A percentile compares a stretch with the other conserved stretches of the same genome.
Conservation (phyloP, 2,888 invertebrate genomes). For the Apomyelois bistriatella region DNA sequence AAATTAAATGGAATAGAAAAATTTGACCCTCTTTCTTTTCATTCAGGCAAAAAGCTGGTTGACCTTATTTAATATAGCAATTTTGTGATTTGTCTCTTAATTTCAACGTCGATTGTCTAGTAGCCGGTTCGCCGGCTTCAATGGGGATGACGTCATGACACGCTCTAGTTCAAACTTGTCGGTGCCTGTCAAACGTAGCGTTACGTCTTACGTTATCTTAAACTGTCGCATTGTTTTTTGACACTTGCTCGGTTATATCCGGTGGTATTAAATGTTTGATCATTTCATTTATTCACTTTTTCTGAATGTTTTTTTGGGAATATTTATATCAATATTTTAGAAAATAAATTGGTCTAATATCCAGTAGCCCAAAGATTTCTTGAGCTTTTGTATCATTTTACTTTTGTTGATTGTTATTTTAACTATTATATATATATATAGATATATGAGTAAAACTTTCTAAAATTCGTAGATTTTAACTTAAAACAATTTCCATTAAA, state of each 20-base stretch:
- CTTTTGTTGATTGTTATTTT: no score
- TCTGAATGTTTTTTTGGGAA: neutral
- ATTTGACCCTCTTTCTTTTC: no score
- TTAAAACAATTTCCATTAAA: no score
- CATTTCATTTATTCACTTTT: neutral
- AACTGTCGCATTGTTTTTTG: constrained; percentile 44
- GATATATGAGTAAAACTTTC: no score
- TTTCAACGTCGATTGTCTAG: constrained; percentile 13
- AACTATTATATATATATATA: no score
- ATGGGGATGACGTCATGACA: constrained; percentile 57
- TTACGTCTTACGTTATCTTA: constrained; percentile 41
- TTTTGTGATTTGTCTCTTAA: constrained; percentile 6
- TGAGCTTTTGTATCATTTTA: no score
- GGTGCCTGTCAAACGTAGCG: constrained; percentile 44
- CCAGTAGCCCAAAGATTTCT: no score
- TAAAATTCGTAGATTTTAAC: no score
- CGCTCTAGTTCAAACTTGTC: constrained; percentile 67
- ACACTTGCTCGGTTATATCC: constrained; percentile 34
- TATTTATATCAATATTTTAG: no score
- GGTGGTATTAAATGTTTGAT: constrained; percentile 11
- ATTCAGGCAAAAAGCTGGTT: neutral
- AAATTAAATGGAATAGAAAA: no score
- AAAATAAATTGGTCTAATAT: no score
- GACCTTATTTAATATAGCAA: neutral
- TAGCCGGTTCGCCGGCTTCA: constrained; percentile 29